Base-by-base conservation (phyloP, 2,797 vertebrate genomes). In the Notoglanidium macrostoma region DNA sequence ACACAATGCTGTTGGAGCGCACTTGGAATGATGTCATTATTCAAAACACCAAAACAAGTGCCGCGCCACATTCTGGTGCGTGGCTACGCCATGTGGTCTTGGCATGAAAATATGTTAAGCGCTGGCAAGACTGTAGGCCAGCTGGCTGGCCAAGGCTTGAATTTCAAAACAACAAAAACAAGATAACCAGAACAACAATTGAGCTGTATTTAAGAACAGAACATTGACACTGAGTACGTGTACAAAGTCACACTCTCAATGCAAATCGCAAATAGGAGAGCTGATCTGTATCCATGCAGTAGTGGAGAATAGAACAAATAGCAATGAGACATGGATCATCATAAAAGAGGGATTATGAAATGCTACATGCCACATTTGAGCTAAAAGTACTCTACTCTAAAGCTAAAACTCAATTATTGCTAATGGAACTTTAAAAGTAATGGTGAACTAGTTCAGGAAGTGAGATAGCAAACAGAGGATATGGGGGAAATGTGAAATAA, bases 151-250 rank as follows among this genome's bases (percentile, higher is more conserved):
- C 76, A 86, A 83, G 86, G 84, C 86, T 90, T 88, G 88, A 82
- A 88, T 88, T 88, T 89, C 89, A 89, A 90, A 89, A 91, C 90
- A 91, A 91, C 88, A 91, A 92, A 89, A 91, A 90, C 90, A 92
- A 91, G 85, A 92, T 84, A 89, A 90, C 83, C 77, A 90, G 83
- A 87, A 88, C 83, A 90, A 92, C 85, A 90, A 89, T 90, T 68
- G 86, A 85, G 82, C 84, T 65, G 76, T 55, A 86, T 87, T 87
- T 84, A 86, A 92, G 87, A 87, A 89, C 73, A 85, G 88, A 63
- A 87, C 88, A 83, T 89, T 89, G 63, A 26, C 65, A 79, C 40
- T 72, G 61, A 85, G 79, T 89, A 51, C 19, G 85, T 63, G 82
- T 84, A 17, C 65, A 65, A 21, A 88, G 54, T 86, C 88, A 88